Evolutionary conservation across 35 echinoderm and acorn worm genomes (phyloP).

Genomic region (Eucidaris tribuloides): DNA sequence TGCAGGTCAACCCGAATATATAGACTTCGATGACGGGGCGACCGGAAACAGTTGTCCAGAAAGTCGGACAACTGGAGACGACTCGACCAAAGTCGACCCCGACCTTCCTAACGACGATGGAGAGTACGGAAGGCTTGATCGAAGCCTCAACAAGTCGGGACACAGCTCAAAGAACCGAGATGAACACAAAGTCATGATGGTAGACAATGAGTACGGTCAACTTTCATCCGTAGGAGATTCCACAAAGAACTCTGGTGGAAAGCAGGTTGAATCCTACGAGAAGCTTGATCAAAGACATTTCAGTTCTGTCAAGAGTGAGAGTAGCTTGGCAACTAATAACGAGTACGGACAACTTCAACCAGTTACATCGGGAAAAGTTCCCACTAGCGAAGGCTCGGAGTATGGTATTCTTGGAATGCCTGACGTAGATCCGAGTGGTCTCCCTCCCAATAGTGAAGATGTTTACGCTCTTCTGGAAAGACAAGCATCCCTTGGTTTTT

Average conservation of each 20-base stretch:
- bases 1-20: neutral
- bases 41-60: neutral
- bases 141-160: conserved; percentile 2
- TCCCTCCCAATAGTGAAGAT: conserved; percentile 12
- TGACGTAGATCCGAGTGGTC: neutral
- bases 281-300: too few relatives aligned
- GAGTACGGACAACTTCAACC: conserved; percentile 4
- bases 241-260: too few relatives aligned
- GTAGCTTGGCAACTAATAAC: neutral
- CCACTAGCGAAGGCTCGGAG: neutral
- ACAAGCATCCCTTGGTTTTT: too few relatives aligned
- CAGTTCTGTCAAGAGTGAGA: neutral
- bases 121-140: conserved; percentile 9
- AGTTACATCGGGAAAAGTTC: neutral
- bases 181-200: too few relatives aligned
- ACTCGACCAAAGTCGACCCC: neutral
- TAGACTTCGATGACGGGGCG: neutral
- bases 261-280: too few relatives aligned
- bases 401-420: neutral
- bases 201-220: too few relatives aligned
- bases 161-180: too few relatives aligned
- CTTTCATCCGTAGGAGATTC: too few relatives aligned
- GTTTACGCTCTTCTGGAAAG: neutral
- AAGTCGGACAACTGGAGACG: neutral
- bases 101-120: neutral